A percentile compares a stretch with the other conserved stretches of the same genome.
These are phyloP conservation scores for Teleiodes luculella DNA, from an alignment of 2,888 invertebrate genomes.

Conservation along the genomic window DNA sequence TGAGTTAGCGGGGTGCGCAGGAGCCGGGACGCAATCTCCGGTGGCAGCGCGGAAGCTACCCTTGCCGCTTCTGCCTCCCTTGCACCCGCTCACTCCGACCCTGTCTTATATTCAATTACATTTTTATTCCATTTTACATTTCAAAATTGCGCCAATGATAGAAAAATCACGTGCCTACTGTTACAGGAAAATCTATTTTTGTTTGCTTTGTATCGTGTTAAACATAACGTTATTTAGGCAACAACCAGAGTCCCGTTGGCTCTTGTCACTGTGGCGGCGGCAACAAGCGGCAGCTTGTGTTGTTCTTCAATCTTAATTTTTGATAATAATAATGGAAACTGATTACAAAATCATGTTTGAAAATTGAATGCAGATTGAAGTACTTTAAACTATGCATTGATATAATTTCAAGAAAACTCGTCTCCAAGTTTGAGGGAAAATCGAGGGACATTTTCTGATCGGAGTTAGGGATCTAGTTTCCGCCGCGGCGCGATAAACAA, in stretches of 20 bases:
- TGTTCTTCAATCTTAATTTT: too few relatives aligned
- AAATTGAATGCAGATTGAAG: neutral
- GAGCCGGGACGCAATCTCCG: constrained; percentile 73
- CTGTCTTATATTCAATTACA: constrained; percentile 4
- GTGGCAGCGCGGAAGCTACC: constrained; percentile 51
- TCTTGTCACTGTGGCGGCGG: too few relatives aligned
- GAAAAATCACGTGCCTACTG: neutral
- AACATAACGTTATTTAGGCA: too few relatives aligned
- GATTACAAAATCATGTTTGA: too few relatives aligned
- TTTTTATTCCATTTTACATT: constrained; percentile 2
- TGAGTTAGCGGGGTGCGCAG: constrained; percentile 70
- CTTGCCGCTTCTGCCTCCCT: constrained; percentile 9
- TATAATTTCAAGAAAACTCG: constrained; percentile 22
- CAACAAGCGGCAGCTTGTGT: too few relatives aligned
- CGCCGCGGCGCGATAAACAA: constrained; percentile 66
- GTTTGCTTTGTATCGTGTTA: neutral
- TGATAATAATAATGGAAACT: too few relatives aligned
- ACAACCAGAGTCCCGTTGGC: too few relatives aligned
- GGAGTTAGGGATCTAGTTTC: constrained; percentile 65
- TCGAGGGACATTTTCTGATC: constrained; percentile 61
- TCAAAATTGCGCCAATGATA: neutral
- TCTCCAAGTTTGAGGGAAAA: constrained; percentile 46
- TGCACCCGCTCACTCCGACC: neutral
- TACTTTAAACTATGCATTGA: neutral
- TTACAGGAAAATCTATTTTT: neutral